Evolutionary conservation across 1,140 invertebrate species (phyloP), one percentile per base, ranked within the genome.

Genomic region (Drosophila repleta): DNA sequence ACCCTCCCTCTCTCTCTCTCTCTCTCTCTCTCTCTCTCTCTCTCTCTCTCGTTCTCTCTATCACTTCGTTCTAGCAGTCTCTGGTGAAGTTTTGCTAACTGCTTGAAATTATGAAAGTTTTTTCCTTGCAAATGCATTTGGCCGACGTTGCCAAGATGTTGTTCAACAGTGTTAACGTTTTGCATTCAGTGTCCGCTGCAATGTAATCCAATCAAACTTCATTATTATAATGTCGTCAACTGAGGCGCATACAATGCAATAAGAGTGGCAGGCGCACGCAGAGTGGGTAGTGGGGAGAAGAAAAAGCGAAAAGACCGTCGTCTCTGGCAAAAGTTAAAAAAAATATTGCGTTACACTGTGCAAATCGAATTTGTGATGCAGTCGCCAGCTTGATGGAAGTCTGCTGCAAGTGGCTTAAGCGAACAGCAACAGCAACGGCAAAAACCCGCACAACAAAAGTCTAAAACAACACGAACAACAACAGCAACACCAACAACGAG

Each of bases 181-280:
- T 87, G 82, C 83, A 85, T 85, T 85, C 82, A 75, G 63, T 82
- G 81, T 87, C 66, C 82, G 78, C 57, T 85, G 82, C 81, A 81
- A 87, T 85, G 83, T 85, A 85, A 85, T 87, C 82, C 82, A 85
- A 85, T 85, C 82, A 85, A 85, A 85, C 82, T 85, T 76, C 83
- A 85, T 85, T 82, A 85, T 85, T 88, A 85, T 85, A 85, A 85
- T 88, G 82, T 83, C 70, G 55, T 87, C 82, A 85, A 78, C 82
- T 85, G 78, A 88, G 70, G 70, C 82, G 71, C 45, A 85, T 55
- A 83, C 82, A 81, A 85, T 82, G 61, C 58, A 60, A 61, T 46
- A 45, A 45, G 57, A 66, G 18, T 49, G 24, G 3, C 13, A 32
- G 37, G 2, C 3, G 11, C 18, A 13, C 10, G 24, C 21, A 46